These are phyloP conservation scores for Mesoclemmys tuberculata DNA, from an alignment of 2,113 vertebrate species.

Conservation along the genomic window DNA sequence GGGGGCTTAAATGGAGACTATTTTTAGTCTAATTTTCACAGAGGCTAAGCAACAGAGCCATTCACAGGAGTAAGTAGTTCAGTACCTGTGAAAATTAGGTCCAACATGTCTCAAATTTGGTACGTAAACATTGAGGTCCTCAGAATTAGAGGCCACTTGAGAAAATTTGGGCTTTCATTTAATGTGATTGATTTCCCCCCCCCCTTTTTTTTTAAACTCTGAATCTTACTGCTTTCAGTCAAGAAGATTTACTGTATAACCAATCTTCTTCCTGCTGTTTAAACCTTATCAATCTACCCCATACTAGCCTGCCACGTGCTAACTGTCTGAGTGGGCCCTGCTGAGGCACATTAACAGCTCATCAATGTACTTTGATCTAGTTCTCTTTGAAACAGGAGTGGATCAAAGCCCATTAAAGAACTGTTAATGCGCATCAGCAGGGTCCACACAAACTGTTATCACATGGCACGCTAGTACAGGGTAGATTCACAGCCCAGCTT, in stretches of 20 bases:
- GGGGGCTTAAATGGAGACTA: background rate
- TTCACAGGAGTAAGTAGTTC: background rate
- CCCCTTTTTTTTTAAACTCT: background rate
- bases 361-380: background rate
- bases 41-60: background rate
- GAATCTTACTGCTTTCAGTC: accelerated
- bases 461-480: background rate
- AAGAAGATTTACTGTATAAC: background rate
- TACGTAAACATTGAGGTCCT: background rate
- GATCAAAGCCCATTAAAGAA: background rate
- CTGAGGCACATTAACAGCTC: background rate
- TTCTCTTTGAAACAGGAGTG: background rate
- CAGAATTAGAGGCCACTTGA: background rate
- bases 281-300: background rate
- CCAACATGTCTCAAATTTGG: background rate
- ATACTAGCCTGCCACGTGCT: background rate
- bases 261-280: background rate
- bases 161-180: background rate
- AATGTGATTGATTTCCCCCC: background rate
- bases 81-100: background rate
- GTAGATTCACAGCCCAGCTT: background rate
- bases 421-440: background rate
- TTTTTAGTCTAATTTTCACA: background rate
- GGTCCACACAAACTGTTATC: background rate
- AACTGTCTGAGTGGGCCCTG: background rate